A percentile compares a stretch with the other conserved stretches of the same genome.
phyloP scores from a whole-genome alignment of 2,888 invertebrate genomes.

The Eupithecia pulchellata region DNA sequence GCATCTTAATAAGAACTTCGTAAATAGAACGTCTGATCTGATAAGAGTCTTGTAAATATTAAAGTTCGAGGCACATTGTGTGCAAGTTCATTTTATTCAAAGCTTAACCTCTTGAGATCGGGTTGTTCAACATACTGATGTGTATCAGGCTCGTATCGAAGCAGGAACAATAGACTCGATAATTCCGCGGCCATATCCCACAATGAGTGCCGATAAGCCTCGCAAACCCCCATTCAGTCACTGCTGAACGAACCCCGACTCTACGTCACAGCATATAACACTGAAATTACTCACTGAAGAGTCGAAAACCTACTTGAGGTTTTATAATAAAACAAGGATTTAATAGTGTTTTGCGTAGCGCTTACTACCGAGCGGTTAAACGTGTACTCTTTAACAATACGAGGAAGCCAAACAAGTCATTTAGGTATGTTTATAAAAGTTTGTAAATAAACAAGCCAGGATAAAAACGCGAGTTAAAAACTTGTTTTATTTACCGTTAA shows the following conservation, averaged over 20 bases:
- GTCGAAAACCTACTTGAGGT: slow-evolving; percentile 10
- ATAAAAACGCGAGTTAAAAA: slow-evolving; percentile 68
- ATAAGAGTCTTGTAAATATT: slow-evolving; percentile 10
- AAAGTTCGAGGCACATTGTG: not conserved
- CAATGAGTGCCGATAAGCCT: slow-evolving; percentile 72
- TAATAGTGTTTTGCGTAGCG: slow-evolving; percentile 50
- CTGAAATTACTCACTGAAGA: slow-evolving; percentile 8
- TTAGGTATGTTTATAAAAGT: slow-evolving; percentile 54
- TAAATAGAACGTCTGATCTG: slow-evolving; percentile 35
- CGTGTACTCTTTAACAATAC: slow-evolving; percentile 61
- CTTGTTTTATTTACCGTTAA: slow-evolving; percentile 82
- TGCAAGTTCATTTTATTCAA: slow-evolving; percentile 9
- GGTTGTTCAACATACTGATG: slow-evolving; percentile 51
- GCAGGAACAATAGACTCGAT: slow-evolving; percentile 71
- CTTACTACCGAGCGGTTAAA: slow-evolving; percentile 57
- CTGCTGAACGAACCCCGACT: slow-evolving; percentile 20
- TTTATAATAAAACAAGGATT: slow-evolving; percentile 24
- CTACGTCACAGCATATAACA: slow-evolving; percentile 19
- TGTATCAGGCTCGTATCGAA: slow-evolving; percentile 65
- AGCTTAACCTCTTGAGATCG: slow-evolving; percentile 49
- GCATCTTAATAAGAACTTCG: slow-evolving; percentile 19
- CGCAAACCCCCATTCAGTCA: slow-evolving; percentile 48
- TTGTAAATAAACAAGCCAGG: slow-evolving; percentile 70
- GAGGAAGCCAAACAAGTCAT: slow-evolving; percentile 55
- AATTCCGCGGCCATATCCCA: slow-evolving; percentile 59